Conservation (phyloP, 2,888 invertebrate genomes). For the Ochropleura leucogaster region DNA sequence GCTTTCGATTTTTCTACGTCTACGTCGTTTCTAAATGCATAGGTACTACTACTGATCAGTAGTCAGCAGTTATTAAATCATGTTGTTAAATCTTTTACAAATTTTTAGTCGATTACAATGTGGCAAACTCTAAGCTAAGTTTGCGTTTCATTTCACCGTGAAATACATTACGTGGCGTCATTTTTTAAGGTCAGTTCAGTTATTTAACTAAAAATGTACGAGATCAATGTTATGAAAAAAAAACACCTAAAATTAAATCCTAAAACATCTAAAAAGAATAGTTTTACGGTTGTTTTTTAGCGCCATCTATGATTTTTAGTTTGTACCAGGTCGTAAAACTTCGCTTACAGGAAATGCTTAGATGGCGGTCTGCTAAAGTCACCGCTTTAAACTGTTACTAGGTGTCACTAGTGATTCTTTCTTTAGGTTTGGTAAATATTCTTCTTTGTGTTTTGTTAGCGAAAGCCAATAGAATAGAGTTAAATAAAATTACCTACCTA, state of each 20-base stretch:
- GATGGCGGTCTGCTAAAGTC: neutral
- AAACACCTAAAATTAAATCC: too few relatives aligned
- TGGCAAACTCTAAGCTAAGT: neutral
- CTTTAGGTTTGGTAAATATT: neutral
- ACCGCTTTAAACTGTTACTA: neutral
- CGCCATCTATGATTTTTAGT: neutral
- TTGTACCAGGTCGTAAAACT: neutral
- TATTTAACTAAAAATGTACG: neutral
- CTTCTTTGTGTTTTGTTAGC: neutral
- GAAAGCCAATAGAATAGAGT: neutral
- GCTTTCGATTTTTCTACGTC: too few relatives aligned
- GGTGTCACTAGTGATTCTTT: slow-evolving; percentile 27
- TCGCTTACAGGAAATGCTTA: neutral
- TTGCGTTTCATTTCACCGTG: neutral
- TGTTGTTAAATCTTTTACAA: too few relatives aligned
- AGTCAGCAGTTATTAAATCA: too few relatives aligned
- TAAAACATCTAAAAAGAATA: neutral
- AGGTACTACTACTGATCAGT: too few relatives aligned
- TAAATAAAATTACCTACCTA: neutral
- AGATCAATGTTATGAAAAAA: neutral
- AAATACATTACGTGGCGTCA: neutral
- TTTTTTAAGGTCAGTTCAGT: neutral
- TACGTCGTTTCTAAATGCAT: too few relatives aligned
- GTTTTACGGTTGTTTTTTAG: fast-evolving
- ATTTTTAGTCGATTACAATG: neutral